Evolutionary conservation across 2,797 vertebrate genomes (phyloP).

Genomic region (Cossypha niveicapilla): DNA sequence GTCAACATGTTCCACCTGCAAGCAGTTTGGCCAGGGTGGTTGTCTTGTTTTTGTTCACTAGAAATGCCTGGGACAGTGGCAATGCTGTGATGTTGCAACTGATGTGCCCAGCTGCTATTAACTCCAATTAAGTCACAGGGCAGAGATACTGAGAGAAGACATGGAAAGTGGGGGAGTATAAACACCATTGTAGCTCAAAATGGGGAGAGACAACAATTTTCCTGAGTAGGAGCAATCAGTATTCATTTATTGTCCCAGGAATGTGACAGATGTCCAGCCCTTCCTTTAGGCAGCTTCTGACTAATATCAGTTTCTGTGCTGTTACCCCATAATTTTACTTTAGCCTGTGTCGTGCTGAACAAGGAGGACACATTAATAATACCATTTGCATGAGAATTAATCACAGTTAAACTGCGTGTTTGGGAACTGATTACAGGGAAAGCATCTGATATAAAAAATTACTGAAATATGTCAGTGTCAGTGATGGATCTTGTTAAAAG

Average conservation of each 20-base stretch:
- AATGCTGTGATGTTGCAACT: neutral
- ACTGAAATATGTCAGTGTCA: neutral
- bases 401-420: neutral
- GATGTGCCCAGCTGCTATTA: neutral
- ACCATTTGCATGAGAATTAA: neutral
- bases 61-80: neutral
- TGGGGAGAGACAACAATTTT: neutral
- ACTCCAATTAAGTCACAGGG: neutral
- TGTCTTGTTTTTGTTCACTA: neutral
- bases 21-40: neutral
- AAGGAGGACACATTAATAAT: constrained; percentile 10
- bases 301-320: constrained; percentile 31
- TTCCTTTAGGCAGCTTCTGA: constrained; percentile 34
- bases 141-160: neutral
- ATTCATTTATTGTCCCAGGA: neutral
- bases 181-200: neutral
- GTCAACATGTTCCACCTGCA: neutral
- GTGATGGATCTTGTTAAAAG: neutral
- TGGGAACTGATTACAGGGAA: constrained; percentile 25
- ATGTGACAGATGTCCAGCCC: neutral
- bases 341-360: neutral
- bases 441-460: neutral
- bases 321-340: constrained; percentile 35
- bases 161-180: neutral
- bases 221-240: neutral